phyloP scores from a whole-genome alignment of 2,797 vertebrate genomes.

The Melanotaenia nigrans region DNA sequence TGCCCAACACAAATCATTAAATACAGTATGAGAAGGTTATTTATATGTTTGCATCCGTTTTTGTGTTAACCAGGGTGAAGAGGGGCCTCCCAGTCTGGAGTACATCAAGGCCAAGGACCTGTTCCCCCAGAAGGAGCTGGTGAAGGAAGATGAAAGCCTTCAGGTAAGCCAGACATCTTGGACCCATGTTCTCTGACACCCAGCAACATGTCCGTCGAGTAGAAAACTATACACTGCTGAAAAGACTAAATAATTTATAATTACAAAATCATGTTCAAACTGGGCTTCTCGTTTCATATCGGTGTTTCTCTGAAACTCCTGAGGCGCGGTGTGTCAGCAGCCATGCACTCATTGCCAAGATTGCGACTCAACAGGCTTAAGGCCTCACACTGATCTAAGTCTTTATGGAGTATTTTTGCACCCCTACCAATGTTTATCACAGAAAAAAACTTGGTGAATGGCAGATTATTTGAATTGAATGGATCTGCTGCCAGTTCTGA shows the following conservation, averaged over 20 bases:
- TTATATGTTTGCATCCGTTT: constrained; percentile 30
- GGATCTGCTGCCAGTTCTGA: not conserved
- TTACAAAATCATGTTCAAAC: constrained; percentile 35
- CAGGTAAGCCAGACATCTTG: constrained; percentile 84
- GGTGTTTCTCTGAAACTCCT: constrained; percentile 23
- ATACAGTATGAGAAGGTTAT: not conserved
- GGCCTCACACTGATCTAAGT: not conserved
- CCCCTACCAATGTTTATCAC: constrained; percentile 4
- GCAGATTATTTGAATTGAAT: constrained; percentile 27
- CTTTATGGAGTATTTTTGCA: constrained; percentile 1
- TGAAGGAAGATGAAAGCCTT: constrained; percentile 96
- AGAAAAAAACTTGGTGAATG: not conserved
- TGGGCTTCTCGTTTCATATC: not conserved
- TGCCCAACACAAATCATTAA: not conserved
- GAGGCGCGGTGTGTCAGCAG: constrained; percentile 11
- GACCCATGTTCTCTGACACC: constrained; percentile 6
- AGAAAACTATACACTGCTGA: constrained; percentile 18
- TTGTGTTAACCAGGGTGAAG: constrained; percentile 90
- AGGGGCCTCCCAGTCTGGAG: constrained; percentile 99
- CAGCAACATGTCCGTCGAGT: constrained; percentile 14
- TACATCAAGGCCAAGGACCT: constrained; percentile 99
- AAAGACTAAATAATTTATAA: constrained; percentile 9
- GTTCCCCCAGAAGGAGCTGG: constrained; percentile 96
- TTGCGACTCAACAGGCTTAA: not conserved
- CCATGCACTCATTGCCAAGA: constrained; percentile 9